Percentiles rank a stretch among this genome's conserved stretches.
These are phyloP conservation scores for Podarcis muralis DNA, from an alignment of 2,113 vertebrate genomes.

Conservation along the genomic window DNA sequence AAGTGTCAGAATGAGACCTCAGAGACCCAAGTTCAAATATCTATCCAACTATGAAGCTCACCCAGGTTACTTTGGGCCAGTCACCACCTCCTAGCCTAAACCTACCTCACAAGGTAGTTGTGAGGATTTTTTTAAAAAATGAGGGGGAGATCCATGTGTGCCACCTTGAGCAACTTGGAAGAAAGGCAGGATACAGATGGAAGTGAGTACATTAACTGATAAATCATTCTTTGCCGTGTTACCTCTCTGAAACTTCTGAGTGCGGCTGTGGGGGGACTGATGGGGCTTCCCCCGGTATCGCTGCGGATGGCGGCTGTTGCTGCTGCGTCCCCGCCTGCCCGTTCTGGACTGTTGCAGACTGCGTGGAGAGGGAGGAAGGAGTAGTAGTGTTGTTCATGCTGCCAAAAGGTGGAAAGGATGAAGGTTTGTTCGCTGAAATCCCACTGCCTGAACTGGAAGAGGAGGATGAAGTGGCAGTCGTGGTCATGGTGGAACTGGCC, in stretches of 20 bases:
- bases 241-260: slow-evolving; percentile 94
- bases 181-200: background rate
- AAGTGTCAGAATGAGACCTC: too few relatives aligned
- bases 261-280: slow-evolving; percentile 81
- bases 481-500: slow-evolving; percentile 74
- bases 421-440: slow-evolving; percentile 84
- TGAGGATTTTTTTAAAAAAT: too few relatives aligned
- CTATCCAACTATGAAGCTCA: background rate
- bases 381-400: slow-evolving; percentile 74
- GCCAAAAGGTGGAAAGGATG: slow-evolving; percentile 89
- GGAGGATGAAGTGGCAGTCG: slow-evolving; percentile 78
- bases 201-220: too few relatives aligned
- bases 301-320: slow-evolving; percentile 71
- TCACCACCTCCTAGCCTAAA: background rate
- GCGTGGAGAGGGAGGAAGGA: slow-evolving; percentile 75
- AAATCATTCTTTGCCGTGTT: slow-evolving; percentile 12
- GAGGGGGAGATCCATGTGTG: background rate
- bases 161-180: background rate
- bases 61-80: background rate
- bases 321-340: slow-evolving; percentile 86
- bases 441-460: slow-evolving; percentile 76
- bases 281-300: slow-evolving; percentile 80
- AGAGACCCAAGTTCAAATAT: background rate
- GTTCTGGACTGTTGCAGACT: slow-evolving; percentile 78
- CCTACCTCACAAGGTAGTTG: too few relatives aligned